Conservation (phyloP, 2,888 invertebrate genomes). For the Penaeus monodon region DNA sequence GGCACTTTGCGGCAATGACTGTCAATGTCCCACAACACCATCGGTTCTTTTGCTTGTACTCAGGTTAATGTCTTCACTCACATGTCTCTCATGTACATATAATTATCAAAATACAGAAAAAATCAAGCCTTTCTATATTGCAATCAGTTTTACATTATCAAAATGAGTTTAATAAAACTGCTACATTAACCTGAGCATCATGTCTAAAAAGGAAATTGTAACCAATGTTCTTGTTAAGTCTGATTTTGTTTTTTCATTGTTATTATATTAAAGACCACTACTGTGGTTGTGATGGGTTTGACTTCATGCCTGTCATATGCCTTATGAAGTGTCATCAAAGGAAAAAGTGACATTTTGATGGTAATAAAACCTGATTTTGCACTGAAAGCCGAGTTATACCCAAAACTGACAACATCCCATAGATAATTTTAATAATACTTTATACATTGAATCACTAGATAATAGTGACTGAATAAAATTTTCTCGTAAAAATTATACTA, state of each 20-base stretch:
- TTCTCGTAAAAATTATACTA: slow-evolving; percentile 32
- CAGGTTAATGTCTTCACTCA: slow-evolving; percentile 10
- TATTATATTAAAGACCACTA: not conserved
- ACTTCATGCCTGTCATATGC: slow-evolving; percentile 35
- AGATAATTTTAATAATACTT: slow-evolving; percentile 37
- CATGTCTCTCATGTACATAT: not conserved
- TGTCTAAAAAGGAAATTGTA: not conserved
- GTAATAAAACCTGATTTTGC: slow-evolving; percentile 39
- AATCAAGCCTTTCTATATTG: not conserved
- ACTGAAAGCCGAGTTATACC: slow-evolving; percentile 34
- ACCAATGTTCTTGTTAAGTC: no score
- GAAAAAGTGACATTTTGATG: slow-evolving; percentile 41
- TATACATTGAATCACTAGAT: slow-evolving; percentile 34
- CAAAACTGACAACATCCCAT: slow-evolving; percentile 49
- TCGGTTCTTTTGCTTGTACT: not conserved
- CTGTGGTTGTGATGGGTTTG: slow-evolving; percentile 14
- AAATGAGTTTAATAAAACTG: not conserved
- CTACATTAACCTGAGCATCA: slow-evolving; percentile 4
- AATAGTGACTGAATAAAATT: slow-evolving; percentile 23
- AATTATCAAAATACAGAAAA: slow-evolving; percentile 14
- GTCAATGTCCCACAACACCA: slow-evolving; percentile 24
- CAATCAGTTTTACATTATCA: not conserved
- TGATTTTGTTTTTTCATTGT: no score
- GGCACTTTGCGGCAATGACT: slow-evolving; percentile 29
- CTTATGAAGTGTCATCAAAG: slow-evolving; percentile 36